phyloP scores from a whole-genome alignment of 2,113 vertebrate species.

The Phycodurus eques region DNA sequence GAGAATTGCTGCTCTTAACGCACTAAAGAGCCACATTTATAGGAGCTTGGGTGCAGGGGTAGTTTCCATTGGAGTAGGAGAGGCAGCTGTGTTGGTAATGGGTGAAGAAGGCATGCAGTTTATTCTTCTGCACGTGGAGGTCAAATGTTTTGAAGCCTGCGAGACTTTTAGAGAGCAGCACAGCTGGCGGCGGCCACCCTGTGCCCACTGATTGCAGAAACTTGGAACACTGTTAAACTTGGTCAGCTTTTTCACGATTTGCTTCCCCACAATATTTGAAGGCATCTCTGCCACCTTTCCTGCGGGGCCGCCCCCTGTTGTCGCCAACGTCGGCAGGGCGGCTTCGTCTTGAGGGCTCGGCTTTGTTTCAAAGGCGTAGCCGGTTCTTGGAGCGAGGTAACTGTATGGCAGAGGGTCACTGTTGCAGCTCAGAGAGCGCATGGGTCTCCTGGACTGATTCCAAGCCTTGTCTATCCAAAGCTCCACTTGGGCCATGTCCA shows the following conservation, averaged over 20 bases:
- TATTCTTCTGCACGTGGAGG: conserved; percentile 52
- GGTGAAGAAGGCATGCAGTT: conserved; percentile 53
- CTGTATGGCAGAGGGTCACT: conserved; percentile 72
- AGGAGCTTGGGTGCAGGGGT: conserved; percentile 20
- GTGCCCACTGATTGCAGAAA: conserved; percentile 82
- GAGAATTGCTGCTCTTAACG: not conserved
- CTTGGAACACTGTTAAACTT: conserved; percentile 91
- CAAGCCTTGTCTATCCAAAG: conserved; percentile 77
- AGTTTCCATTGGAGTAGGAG: conserved; percentile 32
- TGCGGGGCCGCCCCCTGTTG: conserved; percentile 50
- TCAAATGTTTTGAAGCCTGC: conserved; percentile 53
- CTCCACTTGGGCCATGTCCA: conserved; percentile 65
- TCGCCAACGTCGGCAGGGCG: conserved; percentile 10
- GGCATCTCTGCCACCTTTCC: conserved; percentile 75
- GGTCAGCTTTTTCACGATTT: conserved; percentile 83
- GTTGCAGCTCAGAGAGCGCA: conserved; percentile 87
- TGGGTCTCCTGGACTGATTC: conserved; percentile 76
- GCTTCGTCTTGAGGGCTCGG: conserved; percentile 39
- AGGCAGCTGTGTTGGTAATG: conserved; percentile 16
- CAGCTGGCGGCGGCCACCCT: conserved; percentile 81
- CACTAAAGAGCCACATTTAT: not conserved
- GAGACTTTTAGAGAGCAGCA: conserved; percentile 82
- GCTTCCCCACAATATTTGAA: conserved; percentile 76
- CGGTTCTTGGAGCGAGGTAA: conserved; percentile 14
- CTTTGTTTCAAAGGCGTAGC: conserved; percentile 26